A percentile compares a stretch with the other conserved stretches of the same genome.
These are phyloP conservation scores for Helicoverpa assulta DNA, from an alignment of 2,888 invertebrate species.

Conservation along the genomic window DNA sequence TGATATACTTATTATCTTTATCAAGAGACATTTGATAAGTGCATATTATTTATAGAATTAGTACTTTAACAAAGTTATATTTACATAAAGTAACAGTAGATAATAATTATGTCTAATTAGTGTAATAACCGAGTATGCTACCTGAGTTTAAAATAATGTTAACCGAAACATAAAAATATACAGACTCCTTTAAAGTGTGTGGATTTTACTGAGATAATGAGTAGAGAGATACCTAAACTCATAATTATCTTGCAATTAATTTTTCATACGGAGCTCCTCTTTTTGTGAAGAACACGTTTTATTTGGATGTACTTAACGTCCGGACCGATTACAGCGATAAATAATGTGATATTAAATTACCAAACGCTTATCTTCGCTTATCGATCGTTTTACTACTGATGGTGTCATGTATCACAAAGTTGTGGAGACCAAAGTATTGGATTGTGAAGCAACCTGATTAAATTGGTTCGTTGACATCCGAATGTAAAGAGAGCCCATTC, in stretches of 20 bases:
- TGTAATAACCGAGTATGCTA: slow-evolving; percentile 19
- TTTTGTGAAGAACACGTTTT: background rate
- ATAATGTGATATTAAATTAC: slow-evolving; percentile 31
- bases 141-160: slow-evolving; percentile 38
- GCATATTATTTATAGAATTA: slow-evolving; percentile 31
- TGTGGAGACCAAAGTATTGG: slow-evolving; percentile 2
- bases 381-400: slow-evolving; percentile 31
- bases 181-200: slow-evolving; percentile 2
- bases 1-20: slow-evolving; percentile 16
- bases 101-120: slow-evolving; percentile 37
- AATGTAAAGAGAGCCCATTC: slow-evolving; percentile 12
- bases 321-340: slow-evolving; percentile 24
- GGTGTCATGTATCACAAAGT: slow-evolving; percentile 18
- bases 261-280: background rate
- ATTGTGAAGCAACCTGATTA: slow-evolving; percentile 8
- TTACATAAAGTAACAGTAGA: slow-evolving; percentile 50
- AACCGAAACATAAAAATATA: slow-evolving; percentile 32
- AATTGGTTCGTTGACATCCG: slow-evolving; percentile 17
- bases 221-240: slow-evolving; percentile 13
- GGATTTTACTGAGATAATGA: slow-evolving; percentile 8
- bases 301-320: slow-evolving; percentile 16
- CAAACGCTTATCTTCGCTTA: slow-evolving; percentile 36
- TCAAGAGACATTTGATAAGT: slow-evolving; percentile 17
- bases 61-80: slow-evolving; percentile 21
- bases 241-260: slow-evolving; percentile 18